phyloP scores from a whole-genome alignment of 2,113 vertebrate genomes.

The Chaetura pelagica region DNA sequence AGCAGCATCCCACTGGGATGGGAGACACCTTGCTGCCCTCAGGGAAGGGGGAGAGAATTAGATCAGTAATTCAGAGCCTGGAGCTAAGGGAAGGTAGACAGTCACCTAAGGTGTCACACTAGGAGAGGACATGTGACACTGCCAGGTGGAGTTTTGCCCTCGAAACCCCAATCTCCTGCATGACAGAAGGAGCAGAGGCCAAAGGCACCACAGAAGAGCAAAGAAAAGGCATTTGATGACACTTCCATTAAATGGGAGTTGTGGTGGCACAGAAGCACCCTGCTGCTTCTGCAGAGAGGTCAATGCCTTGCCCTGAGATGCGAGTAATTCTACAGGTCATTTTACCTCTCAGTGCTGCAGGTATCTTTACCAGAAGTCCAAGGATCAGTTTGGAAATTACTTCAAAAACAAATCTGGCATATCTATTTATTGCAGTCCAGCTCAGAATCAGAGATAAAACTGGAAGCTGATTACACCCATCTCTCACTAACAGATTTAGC shows the following conservation, averaged over 20 bases:
- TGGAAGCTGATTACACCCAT: background rate
- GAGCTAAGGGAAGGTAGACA: background rate
- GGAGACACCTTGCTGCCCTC: background rate
- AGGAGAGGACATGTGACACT: background rate
- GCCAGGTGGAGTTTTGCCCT: background rate
- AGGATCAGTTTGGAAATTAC: background rate
- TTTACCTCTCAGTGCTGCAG: rapidly evolving
- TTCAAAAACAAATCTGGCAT: background rate
- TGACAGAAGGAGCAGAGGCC: background rate
- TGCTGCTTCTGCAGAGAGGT: background rate
- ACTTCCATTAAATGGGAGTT: background rate
- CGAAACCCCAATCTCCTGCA: background rate
- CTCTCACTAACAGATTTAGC: background rate
- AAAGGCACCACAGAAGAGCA: background rate
- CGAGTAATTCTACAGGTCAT: too few relatives aligned
- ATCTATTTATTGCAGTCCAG: background rate
- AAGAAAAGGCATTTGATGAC: background rate
- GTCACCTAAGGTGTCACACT: background rate
- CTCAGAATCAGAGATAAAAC: background rate
- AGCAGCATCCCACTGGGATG: background rate
- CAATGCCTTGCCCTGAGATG: rapidly evolving
- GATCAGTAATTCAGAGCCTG: background rate
- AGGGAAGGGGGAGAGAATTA: background rate
- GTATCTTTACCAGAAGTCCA: background rate
- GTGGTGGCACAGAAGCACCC: background rate